A percentile compares a stretch with the other conserved stretches of the same genome.
Conservation (phyloP, 2,113 vertebrate species). For the Elephantulus edwardii region DNA sequence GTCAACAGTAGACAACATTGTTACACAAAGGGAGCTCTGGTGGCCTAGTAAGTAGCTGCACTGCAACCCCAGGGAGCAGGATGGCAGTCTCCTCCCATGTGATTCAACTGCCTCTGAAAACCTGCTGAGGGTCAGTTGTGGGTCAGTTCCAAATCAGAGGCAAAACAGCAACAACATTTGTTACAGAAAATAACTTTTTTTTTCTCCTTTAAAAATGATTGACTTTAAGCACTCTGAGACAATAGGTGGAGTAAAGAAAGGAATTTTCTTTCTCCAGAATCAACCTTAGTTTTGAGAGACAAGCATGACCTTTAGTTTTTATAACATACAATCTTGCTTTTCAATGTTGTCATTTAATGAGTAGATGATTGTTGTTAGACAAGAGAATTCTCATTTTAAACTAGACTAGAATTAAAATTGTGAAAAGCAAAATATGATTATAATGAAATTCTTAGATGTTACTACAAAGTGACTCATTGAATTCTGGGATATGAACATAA, state of each 20-base stretch:
- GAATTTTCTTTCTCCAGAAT: conserved; percentile 61
- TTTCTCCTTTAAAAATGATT: conserved; percentile 9
- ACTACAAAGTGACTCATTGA: conserved; percentile 45
- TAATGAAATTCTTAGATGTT: conserved; percentile 49
- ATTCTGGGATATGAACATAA: conserved; percentile 62
- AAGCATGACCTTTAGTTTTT: conserved; percentile 71
- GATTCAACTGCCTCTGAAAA: no score
- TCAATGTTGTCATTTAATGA: conserved; percentile 57
- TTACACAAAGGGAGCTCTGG: no score
- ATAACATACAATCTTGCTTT: conserved; percentile 74
- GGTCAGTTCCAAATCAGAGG: no score
- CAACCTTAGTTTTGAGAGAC: conserved; percentile 59
- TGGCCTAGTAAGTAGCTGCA: no score
- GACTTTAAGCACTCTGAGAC: not conserved
- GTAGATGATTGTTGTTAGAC: conserved; percentile 66
- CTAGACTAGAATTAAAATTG: conserved; percentile 59
- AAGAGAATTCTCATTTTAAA: conserved; percentile 55
- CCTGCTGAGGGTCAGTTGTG: no score
- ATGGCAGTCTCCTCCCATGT: no score
- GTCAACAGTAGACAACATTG: no score
- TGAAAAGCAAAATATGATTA: conserved; percentile 54
- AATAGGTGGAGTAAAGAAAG: conserved; percentile 69
- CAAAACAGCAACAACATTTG: not conserved
- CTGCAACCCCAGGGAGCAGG: no score
- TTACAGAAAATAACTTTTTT: not conserved